phyloP scores from a whole-genome alignment of 2,113 vertebrate species.

The Peucedramus taeniatus region DNA sequence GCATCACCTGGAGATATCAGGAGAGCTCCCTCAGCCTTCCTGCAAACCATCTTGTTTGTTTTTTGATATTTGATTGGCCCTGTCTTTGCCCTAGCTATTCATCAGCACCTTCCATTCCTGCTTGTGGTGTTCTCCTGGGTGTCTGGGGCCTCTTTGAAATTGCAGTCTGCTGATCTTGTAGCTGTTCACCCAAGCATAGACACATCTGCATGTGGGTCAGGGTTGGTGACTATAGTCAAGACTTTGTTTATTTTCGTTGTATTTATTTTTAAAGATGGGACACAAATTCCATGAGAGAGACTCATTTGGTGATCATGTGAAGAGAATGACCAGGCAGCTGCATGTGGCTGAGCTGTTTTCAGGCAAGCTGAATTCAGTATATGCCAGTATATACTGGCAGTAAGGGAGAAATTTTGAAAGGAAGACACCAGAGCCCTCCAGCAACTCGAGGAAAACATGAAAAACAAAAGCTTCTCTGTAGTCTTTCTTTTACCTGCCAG shows the following conservation, averaged over 20 bases:
- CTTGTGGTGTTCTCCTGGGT: not conserved
- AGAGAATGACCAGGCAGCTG: not conserved
- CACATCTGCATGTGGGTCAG: not conserved
- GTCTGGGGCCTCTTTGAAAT: not conserved
- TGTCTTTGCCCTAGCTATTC: not conserved
- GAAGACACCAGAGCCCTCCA: not conserved
- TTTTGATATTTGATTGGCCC: not conserved
- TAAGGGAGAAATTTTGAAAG: not conserved
- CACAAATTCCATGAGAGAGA: conserved; percentile 36
- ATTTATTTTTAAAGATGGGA: conserved; percentile 44
- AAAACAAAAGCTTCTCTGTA: not conserved
- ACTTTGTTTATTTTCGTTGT: not conserved
- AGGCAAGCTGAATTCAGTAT: not conserved
- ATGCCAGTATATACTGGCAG: not conserved
- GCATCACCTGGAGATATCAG: not conserved
- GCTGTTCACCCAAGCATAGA: conserved; percentile 26
- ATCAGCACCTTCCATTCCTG: not conserved
- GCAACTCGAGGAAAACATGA: not conserved
- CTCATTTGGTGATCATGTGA: conserved; percentile 36
- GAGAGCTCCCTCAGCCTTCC: not conserved
- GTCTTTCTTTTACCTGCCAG: not conserved
- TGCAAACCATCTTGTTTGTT: not conserved
- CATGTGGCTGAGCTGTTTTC: not conserved
- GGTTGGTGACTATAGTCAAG: not conserved
- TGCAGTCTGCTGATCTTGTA: not conserved